These are phyloP conservation scores for Polietes domitor DNA, from an alignment of 2,888 invertebrate species.

Conservation along the genomic window DNA sequence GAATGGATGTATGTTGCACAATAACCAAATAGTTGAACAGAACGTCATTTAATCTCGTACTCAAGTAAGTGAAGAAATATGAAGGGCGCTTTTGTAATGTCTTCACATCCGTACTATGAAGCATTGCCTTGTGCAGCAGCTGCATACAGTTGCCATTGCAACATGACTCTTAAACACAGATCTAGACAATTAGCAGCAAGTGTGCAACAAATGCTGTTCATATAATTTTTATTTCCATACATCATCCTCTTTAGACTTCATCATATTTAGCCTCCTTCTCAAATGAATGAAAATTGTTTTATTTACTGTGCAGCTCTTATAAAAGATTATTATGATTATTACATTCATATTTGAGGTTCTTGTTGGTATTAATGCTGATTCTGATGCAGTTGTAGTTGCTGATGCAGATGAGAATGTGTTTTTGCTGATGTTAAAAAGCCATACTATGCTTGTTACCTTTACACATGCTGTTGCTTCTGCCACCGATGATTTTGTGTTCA, in stretches of 20 bases:
- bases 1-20: neutral
- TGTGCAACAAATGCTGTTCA: constrained; percentile 10
- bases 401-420: neutral
- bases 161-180: neutral
- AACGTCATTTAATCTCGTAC: neutral
- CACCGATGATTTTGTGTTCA: neutral
- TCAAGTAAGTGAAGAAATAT: constrained; percentile 1
- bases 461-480: constrained; percentile 14
- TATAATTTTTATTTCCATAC: constrained; percentile 18
- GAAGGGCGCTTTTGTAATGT: neutral
- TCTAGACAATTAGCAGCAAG: neutral
- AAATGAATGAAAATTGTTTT: constrained; percentile 45
- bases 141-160: neutral
- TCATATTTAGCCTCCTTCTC: neutral
- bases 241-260: neutral
- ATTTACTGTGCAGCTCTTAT: constrained; percentile 17
- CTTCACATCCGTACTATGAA: no score
- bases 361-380: neutral
- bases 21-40: neutral
- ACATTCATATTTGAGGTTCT: neutral
- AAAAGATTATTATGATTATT: constrained; percentile 30
- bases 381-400: neutral
- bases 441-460: neutral
- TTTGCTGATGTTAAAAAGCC: neutral
- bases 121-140: neutral